A percentile compares a stretch with the other conserved stretches of the same genome.
These are phyloP conservation scores for Ctenopoma kingsleyae DNA, from an alignment of 2,797 vertebrate species.

Conservation along the genomic window DNA sequence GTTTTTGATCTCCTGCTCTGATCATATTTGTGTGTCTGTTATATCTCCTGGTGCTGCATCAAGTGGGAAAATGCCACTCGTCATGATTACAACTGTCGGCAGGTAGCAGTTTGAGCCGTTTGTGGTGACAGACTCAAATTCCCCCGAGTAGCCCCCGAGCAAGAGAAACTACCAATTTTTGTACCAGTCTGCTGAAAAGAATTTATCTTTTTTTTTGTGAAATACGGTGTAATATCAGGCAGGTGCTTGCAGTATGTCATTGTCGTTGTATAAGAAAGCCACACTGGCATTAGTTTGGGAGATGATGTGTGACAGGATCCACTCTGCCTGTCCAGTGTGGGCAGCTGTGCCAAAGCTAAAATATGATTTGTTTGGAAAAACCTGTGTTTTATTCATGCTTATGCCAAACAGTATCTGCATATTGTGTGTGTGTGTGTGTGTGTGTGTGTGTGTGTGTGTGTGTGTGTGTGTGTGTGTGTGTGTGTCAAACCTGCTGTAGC, in stretches of 20 bases:
- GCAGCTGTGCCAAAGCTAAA: conserved; percentile 15
- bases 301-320: conserved; percentile 20
- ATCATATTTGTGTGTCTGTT: neutral
- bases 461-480: neutral
- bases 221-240: conserved; percentile 14
- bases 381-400: neutral
- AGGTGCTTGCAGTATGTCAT: conserved; percentile 18
- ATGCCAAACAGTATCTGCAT: neutral
- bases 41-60: neutral
- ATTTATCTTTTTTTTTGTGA: neutral
- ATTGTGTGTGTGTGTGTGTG: neutral
- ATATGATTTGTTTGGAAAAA: neutral
- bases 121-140: conserved; percentile 12
- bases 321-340: conserved; percentile 3
- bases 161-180: conserved; percentile 25
- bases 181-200: conserved; percentile 4
- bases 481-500: conserved; percentile 16
- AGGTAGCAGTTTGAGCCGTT: conserved; percentile 25
- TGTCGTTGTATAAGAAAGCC: conserved; percentile 7
- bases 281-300: conserved; percentile 20
- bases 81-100: conserved; percentile 28
- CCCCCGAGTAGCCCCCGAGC: conserved; percentile 16
- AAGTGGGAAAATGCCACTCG: conserved; percentile 26
- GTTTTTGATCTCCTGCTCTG: neutral
- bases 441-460: neutral